A percentile compares a stretch with the other conserved stretches of the same genome.
phyloP scores from a whole-genome alignment of 2,113 vertebrate genomes.

The Geococcyx californianus region DNA sequence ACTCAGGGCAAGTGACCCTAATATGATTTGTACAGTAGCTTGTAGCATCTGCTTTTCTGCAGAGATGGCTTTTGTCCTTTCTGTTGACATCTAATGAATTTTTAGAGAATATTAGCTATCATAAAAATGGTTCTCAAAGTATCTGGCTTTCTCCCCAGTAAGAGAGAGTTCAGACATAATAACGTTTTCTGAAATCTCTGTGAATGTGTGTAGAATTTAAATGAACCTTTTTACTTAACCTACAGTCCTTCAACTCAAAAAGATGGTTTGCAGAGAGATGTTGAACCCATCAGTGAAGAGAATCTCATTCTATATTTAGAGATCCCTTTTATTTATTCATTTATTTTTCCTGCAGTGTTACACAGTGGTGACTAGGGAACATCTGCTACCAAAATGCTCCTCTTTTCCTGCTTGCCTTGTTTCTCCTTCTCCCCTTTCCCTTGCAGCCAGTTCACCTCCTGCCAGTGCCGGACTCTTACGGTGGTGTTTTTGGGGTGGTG shows the following conservation, averaged over 20 bases:
- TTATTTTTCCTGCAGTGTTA: not conserved
- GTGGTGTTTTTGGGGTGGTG: not conserved
- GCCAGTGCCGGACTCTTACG: not conserved
- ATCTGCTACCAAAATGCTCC: not conserved
- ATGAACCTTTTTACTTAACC: conserved; percentile 10
- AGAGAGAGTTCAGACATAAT: conserved; percentile 8
- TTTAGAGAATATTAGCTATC: conserved; percentile 4
- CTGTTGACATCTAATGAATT: not conserved
- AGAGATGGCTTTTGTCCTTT: not conserved
- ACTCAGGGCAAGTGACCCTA: not conserved
- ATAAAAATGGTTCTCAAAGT: not conserved
- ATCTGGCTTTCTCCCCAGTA: not conserved
- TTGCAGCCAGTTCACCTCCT: not conserved
- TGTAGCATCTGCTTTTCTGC: not conserved
- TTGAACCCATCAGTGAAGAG: not conserved
- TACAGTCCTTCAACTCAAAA: not conserved
- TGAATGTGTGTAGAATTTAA: conserved; percentile 24
- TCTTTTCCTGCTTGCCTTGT: not conserved
- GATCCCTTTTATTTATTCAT: not conserved
- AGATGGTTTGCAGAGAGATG: not conserved
- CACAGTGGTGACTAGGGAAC: not conserved
- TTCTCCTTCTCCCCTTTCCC: not conserved
- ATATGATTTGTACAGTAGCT: not conserved
- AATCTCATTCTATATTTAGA: conserved; percentile 41
- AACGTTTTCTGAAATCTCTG: conserved; percentile 21